Conservation (phyloP, 2,113 vertebrate genomes). For the Neolamprologus kungweensis region DNA sequence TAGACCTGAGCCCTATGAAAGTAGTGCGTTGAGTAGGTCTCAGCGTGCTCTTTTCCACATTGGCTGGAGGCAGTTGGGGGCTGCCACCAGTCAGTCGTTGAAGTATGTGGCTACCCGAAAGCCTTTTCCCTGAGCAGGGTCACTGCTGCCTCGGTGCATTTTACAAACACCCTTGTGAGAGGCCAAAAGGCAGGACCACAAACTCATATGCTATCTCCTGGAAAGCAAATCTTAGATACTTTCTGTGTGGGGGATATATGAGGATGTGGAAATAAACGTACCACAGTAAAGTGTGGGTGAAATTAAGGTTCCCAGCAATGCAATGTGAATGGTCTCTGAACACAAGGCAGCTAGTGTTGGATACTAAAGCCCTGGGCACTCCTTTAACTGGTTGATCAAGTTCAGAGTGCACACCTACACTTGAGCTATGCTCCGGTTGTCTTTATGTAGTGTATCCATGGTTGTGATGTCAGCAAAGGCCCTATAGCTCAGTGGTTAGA, state of each 20-base stretch:
- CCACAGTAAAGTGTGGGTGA: background rate
- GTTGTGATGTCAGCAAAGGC: background rate
- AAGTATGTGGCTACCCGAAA: background rate
- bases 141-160: background rate
- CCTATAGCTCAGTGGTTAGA: slow-evolving; percentile 59
- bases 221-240: background rate
- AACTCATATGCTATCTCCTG: background rate
- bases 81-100: background rate
- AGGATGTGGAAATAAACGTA: accelerated
- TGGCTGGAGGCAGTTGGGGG: background rate
- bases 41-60: background rate
- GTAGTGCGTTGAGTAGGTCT: background rate
- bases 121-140: background rate
- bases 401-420: background rate
- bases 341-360: background rate
- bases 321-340: background rate
- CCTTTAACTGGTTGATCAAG: background rate
- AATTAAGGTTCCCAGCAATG: background rate
- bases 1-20: background rate
- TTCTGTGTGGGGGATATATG: background rate
- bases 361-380: background rate
- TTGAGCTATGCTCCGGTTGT: accelerated
- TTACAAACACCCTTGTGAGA: background rate
- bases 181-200: background rate
- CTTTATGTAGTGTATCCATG: background rate